Evolutionary conservation across 2,113 vertebrate genomes (phyloP), one percentile per base, ranked within the genome.

Genomic region (Sula dactylatra): DNA sequence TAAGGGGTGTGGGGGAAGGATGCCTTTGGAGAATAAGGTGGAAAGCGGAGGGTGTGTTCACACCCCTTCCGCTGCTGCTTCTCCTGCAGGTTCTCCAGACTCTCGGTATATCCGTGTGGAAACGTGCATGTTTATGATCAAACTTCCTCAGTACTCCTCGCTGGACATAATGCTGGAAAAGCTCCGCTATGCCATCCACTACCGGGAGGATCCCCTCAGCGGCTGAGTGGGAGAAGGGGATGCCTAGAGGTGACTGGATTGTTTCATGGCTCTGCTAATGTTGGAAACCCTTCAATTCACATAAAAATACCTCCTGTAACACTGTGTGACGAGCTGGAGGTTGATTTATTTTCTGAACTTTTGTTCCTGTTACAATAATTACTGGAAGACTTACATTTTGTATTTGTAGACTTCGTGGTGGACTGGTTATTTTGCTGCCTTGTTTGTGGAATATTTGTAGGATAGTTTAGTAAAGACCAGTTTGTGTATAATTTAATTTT

Each of bases 61-160:
- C 13, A 13, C 9, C 58, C 14, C 73, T 18, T 56, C 12, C 64
- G 55, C 38, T 8, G 8, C 56, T 45, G 32, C 52, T 40, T 56
- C 38, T 34, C 94, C 22, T 3, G 1, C 95, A 99, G 99, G 99
- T 44, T 99, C 99, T 58, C 99, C 99, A 2, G 99, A 99, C 93
- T 99, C 98, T 0, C 98, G 99, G 67, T 99, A 99, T 97, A 99
- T 99, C 96, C 99, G 99, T 0, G 99, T 99, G 58, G 99, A 99
- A 97, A 99, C 99, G 36, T 99, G 99, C 94, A 99, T 99, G 99
- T 99, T 99, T 95, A 99, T 99, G 99, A 98, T 99, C 96, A 99
- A 99, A 86, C 99, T 99, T 15, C 99, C 99, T 4, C 99, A 99
- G 98, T 99, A 99, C 93, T 99, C 99, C 54, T 99, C 99, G 4